A percentile compares a stretch with the other conserved stretches of the same genome.
Conservation (phyloP, 2,888 invertebrate genomes). For the Hydraecia micacea region DNA sequence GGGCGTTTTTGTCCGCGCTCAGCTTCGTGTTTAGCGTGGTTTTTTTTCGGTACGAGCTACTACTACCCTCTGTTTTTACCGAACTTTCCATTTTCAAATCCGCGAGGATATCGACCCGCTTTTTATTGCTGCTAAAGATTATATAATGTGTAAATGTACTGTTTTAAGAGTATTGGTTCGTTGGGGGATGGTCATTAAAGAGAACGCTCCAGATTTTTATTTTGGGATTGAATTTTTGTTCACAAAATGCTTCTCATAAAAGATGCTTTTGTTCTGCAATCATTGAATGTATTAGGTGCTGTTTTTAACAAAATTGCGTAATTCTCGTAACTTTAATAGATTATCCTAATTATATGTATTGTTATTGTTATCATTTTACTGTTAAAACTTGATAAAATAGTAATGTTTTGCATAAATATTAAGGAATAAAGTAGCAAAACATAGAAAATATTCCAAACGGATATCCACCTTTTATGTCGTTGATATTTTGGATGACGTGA, state of each 20-base stretch:
- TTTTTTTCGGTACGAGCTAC: conserved; percentile 65
- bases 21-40: conserved; percentile 61
- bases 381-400: too few species aligned
- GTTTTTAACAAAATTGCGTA: not conserved
- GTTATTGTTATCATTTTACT: too few species aligned
- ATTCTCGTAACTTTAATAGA: too few species aligned
- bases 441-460: too few species aligned
- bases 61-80: conserved; percentile 64
- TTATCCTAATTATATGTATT: too few species aligned
- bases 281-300: not conserved
- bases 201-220: not conserved
- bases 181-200: conserved; percentile 17
- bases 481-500: too few species aligned
- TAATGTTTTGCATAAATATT: too few species aligned
- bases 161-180: conserved; percentile 47
- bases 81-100: conserved; percentile 52
- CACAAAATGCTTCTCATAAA: not conserved
- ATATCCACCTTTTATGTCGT: too few species aligned
- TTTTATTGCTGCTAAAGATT: conserved; percentile 43
- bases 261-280: not conserved
- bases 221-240: not conserved
- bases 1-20: conserved; percentile 68
- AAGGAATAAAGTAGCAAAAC: too few species aligned
- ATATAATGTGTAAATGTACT: conserved; percentile 42
- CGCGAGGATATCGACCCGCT: conserved; percentile 29